Evolutionary conservation across 2,797 vertebrate species (phyloP).

Genomic region (Scolopax rusticola): DNA sequence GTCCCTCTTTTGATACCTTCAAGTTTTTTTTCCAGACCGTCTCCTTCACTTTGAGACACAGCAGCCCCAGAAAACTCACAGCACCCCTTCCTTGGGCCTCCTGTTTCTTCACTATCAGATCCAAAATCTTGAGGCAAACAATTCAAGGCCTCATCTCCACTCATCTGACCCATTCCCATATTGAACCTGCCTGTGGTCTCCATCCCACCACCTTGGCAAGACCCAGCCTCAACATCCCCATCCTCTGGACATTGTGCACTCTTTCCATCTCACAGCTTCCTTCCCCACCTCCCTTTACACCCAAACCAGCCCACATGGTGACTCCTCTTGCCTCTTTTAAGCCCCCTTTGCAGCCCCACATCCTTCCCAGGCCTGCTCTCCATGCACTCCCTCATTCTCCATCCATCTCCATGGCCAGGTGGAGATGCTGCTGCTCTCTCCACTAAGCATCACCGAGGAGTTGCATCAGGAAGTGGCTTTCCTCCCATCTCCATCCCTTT

Average conservation of each 20-base stretch:
- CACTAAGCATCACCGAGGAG: background rate
- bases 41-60: background rate
- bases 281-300: background rate
- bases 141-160: background rate
- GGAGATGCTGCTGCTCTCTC: background rate
- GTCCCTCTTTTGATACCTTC: background rate
- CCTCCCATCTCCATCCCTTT: background rate
- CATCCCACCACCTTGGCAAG: background rate
- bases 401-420: rapidly evolving
- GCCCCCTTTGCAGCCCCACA: rapidly evolving
- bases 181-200: background rate
- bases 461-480: background rate
- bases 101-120: background rate
- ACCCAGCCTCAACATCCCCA: background rate
- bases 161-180: background rate
- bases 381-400: background rate
- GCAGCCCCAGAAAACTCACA: background rate
- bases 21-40: background rate
- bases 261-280: background rate
- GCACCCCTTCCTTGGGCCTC: background rate
- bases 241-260: background rate
- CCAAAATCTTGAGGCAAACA: background rate
- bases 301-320: background rate
- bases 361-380: background rate
- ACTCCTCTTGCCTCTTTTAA: background rate